Base-by-base conservation (phyloP, 2,113 vertebrate genomes). In the Sciurus niger region DNA sequence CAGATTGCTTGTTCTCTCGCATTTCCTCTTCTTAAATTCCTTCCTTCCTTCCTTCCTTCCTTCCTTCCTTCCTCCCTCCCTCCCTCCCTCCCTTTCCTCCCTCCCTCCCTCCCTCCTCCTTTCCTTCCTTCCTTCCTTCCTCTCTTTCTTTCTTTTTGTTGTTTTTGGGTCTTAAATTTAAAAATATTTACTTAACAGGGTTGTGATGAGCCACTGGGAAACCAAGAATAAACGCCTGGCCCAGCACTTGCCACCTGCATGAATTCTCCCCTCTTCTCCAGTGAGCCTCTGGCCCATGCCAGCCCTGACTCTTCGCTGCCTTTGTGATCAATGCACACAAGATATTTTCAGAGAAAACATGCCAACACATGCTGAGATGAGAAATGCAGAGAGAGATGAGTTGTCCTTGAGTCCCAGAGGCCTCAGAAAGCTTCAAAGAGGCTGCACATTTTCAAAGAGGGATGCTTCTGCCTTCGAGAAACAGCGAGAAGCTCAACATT, bases 181-280 rank as follows among this genome's bases (percentile, higher is more conserved):
- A 24, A 58, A 74, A 73, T 70, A 74, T 88, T 91, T 93, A 43
- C 68, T 84, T 82, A 40, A 58, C 2, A 89, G 84, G 24, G 48
- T 14, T 63, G 51, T 53, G 79, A 92, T 96, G 88, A 90, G 82
- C 95, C 65, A 40, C 6, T 48, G 76, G 72, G n/a, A 95, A 90
- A 37, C 88, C 40, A 77, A 83, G 30, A 68, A 70, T 48, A 78
- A 80, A 89, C 73, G 22, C 65, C 70, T 87, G 72, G 51, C 70
- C 87, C 30, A 65, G 70, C 43, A 43, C 65, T 93, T 80, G 90
- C 63, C 58, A 83, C 22, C 20, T 28, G 82, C 18, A 17, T 48
- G 18, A 82, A 90, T 73, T 84, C 72, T 84, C 34, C 12, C 40
- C 6, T 78, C 37, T 83, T 94, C 63, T 68, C 72, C 32, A 55